Evolutionary conservation across 2,888 invertebrate species (phyloP).

Genomic region (Lamellibrachia columna): DNA sequence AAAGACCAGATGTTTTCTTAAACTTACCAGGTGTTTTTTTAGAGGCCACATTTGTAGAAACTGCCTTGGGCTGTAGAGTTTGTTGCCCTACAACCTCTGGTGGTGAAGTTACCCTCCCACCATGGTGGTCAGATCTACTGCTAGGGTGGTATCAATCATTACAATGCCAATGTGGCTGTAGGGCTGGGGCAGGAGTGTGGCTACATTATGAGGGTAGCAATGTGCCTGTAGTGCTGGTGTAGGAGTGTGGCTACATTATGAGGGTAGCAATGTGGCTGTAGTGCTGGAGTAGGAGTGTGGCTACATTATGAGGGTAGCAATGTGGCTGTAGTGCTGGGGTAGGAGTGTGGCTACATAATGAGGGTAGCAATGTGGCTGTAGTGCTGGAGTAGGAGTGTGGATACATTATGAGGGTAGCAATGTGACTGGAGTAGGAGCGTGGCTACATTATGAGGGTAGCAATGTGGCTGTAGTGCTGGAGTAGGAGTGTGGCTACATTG

Average conservation of each 20-base stretch:
- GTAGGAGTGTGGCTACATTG: no score
- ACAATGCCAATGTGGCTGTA: not conserved
- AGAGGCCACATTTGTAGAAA: not conserved
- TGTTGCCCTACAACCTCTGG: not conserved
- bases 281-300: no score
- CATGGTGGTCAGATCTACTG: not conserved
- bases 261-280: not conserved
- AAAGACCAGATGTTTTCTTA: not conserved
- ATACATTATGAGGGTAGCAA: not conserved
- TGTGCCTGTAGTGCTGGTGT: not conserved
- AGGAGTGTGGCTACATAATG: not conserved
- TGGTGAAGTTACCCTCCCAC: not conserved
- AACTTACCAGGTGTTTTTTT: not conserved
- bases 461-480: no score
- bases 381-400: not conserved
- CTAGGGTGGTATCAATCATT: not conserved
- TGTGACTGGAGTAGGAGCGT: not conserved
- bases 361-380: not conserved
- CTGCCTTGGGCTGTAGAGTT: not conserved
- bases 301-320: no score
- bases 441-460: no score
- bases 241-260: not conserved
- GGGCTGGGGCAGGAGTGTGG: no score
- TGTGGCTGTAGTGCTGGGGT: not conserved
- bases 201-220: not conserved